Evolutionary conservation across 2,797 vertebrate species (phyloP).

Genomic region (Semaprochilodus insignis): DNA sequence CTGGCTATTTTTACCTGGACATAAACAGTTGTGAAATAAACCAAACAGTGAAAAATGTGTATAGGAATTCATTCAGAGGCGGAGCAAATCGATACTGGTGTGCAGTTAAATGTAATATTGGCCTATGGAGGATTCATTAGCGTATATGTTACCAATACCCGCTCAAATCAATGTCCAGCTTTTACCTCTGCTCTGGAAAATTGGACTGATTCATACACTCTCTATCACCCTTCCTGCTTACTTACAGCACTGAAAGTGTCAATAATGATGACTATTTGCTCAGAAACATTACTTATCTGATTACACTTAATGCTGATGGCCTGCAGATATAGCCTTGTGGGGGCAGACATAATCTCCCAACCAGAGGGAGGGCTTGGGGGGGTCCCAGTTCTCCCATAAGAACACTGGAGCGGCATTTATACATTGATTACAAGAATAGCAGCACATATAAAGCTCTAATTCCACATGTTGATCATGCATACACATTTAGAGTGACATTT

Average conservation of each 20-base stretch:
- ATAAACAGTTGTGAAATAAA: not conserved
- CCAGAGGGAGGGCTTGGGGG: no score
- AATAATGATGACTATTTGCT: not conserved
- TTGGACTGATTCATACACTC: not conserved
- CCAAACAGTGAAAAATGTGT: not conserved
- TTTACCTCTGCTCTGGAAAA: not conserved
- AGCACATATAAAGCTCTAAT: no score
- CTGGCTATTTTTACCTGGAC: not conserved
- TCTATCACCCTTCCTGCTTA: not conserved
- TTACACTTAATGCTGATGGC: not conserved
- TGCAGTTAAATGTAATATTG: not conserved
- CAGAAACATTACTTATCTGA: not conserved
- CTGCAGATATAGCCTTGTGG: no score
- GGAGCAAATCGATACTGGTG: conserved; percentile 22
- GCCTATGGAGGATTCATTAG: conserved; percentile 34
- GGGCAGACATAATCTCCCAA: no score
- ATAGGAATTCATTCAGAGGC: conserved; percentile 15
- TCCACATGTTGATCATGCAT: no score
- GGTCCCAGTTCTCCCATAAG: no score
- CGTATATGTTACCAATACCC: conserved; percentile 29
- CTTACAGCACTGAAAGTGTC: conserved; percentile 13
- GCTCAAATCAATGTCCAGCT: conserved; percentile 27
- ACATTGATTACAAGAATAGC: no score
- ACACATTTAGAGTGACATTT: no score
- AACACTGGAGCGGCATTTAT: no score